Conservation (phyloP, 2,113 vertebrate species). For the Tragelaphus strepsiceros region DNA sequence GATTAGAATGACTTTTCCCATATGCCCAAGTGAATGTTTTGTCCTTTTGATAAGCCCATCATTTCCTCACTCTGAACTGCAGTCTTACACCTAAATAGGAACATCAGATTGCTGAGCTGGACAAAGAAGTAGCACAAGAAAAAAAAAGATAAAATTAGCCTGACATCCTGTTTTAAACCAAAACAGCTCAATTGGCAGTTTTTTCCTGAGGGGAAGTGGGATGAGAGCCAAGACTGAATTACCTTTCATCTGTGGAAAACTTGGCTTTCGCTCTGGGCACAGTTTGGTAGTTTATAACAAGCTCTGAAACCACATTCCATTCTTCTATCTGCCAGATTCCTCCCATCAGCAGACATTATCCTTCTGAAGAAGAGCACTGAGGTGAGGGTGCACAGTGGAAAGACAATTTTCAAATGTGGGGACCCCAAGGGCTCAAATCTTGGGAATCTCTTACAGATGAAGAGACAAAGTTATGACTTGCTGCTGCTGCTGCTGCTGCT, state of each 20-base stretch:
- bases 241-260: slow-evolving; percentile 39
- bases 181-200: slow-evolving; percentile 60
- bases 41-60: slow-evolving; percentile 18
- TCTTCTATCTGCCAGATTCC: background rate
- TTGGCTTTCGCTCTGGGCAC: background rate
- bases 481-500: no score
- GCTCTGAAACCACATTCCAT: background rate
- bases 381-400: background rate
- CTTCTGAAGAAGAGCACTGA: background rate
- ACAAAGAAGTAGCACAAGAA: slow-evolving; percentile 43
- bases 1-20: background rate
- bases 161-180: slow-evolving; percentile 47
- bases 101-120: slow-evolving; percentile 57
- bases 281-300: background rate
- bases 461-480: background rate
- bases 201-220: background rate
- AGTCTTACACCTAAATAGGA: slow-evolving; percentile 33
- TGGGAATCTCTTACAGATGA: background rate
- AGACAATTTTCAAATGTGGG: background rate
- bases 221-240: slow-evolving; percentile 21
- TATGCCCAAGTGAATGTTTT: background rate
- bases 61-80: slow-evolving; percentile 37
- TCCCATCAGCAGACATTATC: background rate
- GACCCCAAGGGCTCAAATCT: background rate
- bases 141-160: slow-evolving; percentile 62